Evolutionary conservation across 2,888 invertebrate species (phyloP).

Genomic region (Epirrhoe tristata): DNA sequence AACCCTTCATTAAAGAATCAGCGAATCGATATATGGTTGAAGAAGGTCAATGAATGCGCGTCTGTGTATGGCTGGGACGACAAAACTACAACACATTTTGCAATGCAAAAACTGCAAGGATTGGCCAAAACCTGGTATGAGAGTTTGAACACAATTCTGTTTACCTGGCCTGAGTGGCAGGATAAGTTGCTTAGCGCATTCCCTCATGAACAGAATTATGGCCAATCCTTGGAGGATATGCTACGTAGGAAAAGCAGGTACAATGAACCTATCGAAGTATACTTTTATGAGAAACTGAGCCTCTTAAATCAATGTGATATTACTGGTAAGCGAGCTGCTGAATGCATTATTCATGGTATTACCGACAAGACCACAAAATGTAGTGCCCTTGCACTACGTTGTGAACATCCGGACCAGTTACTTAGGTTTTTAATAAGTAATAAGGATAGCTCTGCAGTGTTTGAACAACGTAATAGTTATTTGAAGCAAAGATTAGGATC

Average conservation of each 20-base stretch:
- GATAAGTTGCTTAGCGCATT: neutral
- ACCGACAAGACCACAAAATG: constrained; percentile 2
- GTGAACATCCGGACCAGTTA: neutral
- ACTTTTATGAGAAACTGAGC: constrained; percentile 5
- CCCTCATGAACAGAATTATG: too few species aligned
- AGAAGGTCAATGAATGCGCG: neutral
- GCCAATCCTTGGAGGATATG: too few species aligned
- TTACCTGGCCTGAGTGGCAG: neutral
- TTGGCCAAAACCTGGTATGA: constrained; percentile 6
- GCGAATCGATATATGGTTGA: neutral
- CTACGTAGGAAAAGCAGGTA: neutral
- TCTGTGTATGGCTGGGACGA: neutral
- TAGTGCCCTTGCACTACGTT: constrained; percentile 1
- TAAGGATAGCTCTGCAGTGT: neutral
- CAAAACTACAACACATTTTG: neutral
- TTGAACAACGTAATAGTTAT: neutral
- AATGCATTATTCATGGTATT: constrained; percentile 3
- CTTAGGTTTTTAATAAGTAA: constrained; percentile 1
- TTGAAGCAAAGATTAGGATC: too few species aligned
- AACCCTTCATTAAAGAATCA: neutral
- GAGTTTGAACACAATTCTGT: neutral
- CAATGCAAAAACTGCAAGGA: constrained; percentile 1
- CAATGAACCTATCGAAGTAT: neutral
- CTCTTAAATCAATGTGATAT: constrained; percentile 6
- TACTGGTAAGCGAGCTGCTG: neutral